phyloP scores from a whole-genome alignment of 2,113 vertebrate species.

The Megalops atlanticus region DNA sequence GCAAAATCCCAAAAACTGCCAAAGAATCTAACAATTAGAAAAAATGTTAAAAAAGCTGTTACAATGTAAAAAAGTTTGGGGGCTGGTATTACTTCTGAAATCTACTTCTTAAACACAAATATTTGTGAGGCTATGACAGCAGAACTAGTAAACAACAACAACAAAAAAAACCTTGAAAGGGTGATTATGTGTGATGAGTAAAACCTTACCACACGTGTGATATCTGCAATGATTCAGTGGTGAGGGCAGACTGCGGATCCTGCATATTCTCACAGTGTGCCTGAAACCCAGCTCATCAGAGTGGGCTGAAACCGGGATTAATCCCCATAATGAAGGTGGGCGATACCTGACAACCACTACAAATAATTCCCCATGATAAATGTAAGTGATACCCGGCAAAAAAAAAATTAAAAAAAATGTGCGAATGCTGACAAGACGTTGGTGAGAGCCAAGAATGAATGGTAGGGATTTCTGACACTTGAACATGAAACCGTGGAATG shows the following conservation, averaged over 20 bases:
- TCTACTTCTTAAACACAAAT: not conserved
- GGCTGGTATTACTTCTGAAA: not conserved
- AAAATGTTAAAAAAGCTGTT: too few relatives aligned
- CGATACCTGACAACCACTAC: constrained; percentile 10
- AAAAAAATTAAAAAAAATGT: not conserved
- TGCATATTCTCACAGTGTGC: constrained; percentile 7
- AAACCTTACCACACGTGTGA: constrained; percentile 51
- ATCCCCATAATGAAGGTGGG: constrained; percentile 2
- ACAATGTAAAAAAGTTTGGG: not conserved
- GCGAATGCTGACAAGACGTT: not conserved
- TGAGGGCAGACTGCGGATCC: constrained; percentile 26
- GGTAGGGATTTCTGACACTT: constrained; percentile 37
- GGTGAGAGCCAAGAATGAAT: constrained; percentile 17
- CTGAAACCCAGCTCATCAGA: constrained; percentile 23
- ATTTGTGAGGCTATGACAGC: not conserved
- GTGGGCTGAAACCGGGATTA: not conserved
- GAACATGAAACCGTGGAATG: constrained; percentile 42
- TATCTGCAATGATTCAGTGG: constrained; percentile 55
- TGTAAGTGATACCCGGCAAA: not conserved
- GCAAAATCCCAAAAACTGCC: not conserved
- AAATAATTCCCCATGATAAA: constrained; percentile 12
- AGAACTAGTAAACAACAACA: not conserved
- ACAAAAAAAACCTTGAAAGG: constrained; percentile 1
- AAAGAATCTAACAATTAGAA: not conserved
- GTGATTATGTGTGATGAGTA: constrained; percentile 34